Percentiles rank a stretch among this genome's conserved stretches.
These are phyloP conservation scores for Dendrophyllia cribrosa DNA, from an alignment of 64 coral and sea anemone species.

Conservation along the genomic window DNA sequence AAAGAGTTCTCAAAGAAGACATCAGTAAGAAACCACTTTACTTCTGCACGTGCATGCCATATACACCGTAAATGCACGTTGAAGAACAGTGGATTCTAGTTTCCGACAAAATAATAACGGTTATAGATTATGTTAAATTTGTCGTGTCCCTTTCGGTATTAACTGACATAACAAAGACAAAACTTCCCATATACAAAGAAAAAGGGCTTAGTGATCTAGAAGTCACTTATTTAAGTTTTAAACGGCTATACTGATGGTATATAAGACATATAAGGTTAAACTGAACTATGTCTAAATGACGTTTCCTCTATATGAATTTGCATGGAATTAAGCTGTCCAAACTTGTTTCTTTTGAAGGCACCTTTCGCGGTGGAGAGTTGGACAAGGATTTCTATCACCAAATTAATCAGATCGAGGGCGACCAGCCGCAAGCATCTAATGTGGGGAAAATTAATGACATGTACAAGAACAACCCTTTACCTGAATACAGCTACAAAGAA, in stretches of 20 bases:
- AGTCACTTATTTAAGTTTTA: too few species aligned
- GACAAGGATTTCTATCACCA: slow-evolving; percentile 51
- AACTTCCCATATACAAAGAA: too few species aligned
- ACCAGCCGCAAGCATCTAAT: slow-evolving; percentile 8
- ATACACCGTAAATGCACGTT: slow-evolving; percentile 15
- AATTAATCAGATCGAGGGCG: slow-evolving; percentile 34
- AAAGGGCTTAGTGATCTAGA: too few species aligned
- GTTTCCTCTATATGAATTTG: too few species aligned
- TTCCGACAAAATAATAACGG: too few species aligned
- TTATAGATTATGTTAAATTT: too few species aligned
- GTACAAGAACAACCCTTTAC: slow-evolving; percentile 51
- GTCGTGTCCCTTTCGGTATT: too few species aligned
- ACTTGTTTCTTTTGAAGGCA: neutral
- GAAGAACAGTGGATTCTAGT: neutral
- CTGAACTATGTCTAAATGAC: too few species aligned
- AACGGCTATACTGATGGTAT: too few species aligned
- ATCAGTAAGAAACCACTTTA: slow-evolving; percentile 22
- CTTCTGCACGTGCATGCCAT: slow-evolving; percentile 41
- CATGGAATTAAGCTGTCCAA: too few species aligned
- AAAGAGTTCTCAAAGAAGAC: slow-evolving; percentile 6
- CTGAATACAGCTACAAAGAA: slow-evolving; percentile 76
- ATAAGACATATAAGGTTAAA: too few species aligned
- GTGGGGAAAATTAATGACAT: slow-evolving; percentile 26
- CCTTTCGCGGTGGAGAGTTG: neutral
- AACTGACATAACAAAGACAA: too few species aligned